A percentile compares a stretch with the other conserved stretches of the same genome.
Evolutionary conservation across 2,113 vertebrate genomes (phyloP).

Genomic region (Zeus faber): DNA sequence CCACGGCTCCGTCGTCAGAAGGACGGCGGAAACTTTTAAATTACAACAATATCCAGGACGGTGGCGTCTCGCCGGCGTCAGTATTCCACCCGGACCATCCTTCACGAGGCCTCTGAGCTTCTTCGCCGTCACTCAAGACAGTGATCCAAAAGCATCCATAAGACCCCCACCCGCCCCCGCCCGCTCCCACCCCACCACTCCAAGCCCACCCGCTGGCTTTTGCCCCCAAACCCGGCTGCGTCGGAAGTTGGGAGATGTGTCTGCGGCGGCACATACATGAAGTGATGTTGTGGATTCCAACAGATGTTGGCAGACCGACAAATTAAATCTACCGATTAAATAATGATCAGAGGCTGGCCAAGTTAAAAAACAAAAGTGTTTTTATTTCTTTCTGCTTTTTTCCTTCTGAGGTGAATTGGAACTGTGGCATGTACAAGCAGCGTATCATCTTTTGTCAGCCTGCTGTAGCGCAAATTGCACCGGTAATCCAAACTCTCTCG

Average conservation of each 20-base stretch:
- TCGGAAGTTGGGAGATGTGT: conserved; percentile 59
- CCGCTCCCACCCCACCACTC: not conserved
- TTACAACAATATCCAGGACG: conserved; percentile 36
- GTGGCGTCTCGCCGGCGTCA: conserved; percentile 27
- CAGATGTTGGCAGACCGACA: conserved; percentile 52
- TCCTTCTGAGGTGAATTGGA: too few species aligned
- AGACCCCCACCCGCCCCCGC: conserved; percentile 22
- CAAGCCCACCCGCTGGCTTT: conserved; percentile 54
- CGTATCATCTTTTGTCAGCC: too few species aligned
- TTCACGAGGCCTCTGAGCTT: conserved; percentile 42
- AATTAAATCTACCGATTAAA: conserved; percentile 59
- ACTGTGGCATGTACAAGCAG: too few species aligned
- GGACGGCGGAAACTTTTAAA: conserved; percentile 16
- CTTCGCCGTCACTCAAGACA: conserved; percentile 64
- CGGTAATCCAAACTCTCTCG: too few species aligned
- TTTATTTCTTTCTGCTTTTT: too few species aligned
- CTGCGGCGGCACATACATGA: conserved; percentile 55
- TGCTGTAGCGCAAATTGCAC: too few species aligned
- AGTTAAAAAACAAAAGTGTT: conserved; percentile 40
- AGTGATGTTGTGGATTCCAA: conserved; percentile 54
- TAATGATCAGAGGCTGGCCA: conserved; percentile 46
- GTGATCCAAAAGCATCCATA: conserved; percentile 55
- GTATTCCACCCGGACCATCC: conserved; percentile 6
- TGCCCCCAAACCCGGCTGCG: conserved; percentile 56
- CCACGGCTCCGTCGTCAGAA: too few species aligned